Evolutionary conservation across 2,797 vertebrate genomes (phyloP), one percentile per base, ranked within the genome.

Genomic region (Sparidentex hasta): DNA sequence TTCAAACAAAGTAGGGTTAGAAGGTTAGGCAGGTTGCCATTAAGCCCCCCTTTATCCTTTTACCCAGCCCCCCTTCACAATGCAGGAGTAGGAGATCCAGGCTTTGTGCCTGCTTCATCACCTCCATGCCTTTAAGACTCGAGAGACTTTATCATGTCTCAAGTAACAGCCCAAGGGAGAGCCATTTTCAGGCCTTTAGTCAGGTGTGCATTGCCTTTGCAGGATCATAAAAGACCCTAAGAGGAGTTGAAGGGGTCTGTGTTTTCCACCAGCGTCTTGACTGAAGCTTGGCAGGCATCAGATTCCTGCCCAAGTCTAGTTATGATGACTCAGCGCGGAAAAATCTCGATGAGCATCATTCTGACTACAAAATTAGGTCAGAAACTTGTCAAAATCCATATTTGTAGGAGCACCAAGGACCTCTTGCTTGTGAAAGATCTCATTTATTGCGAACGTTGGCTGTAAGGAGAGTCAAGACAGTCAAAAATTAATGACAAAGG

Each of bases 11-110:
- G 86, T 87, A 86, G 82, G 91, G 93, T 94, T 93, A 94, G 57
- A 68, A 91, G 93, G 94, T 94, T 76, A 92, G 89, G 83, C 81
- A 89, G 87, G 92, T 93, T 93, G 86, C 90, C 90, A 93, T 93
- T 92, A 92, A 93, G 88, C 62, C 69, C 71, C 74, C 59, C 80
- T 87, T 87, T 83, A 89, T 90, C 84, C 91, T 74, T 84, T 87
- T 77, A 77, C 79, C 76, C 68, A 65, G 65, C 33, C 63, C 44
- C 44, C 67, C 43, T 73, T 82, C 84, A 84, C 83, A 80, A 80
- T 82, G 83, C 81, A 86, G 71, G 75, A 84, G 76, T 65, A 78
- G 66, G 52, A 69, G 85, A 90, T 92, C 80, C 67, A 57, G 84
- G 85, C 88, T 93, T 92, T 93, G 87, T 91, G 88, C 78, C 85